Evolutionary conservation across 2,888 invertebrate genomes (phyloP), one percentile per base, ranked within the genome.

Genomic region (Cylloceria caligata): DNA sequence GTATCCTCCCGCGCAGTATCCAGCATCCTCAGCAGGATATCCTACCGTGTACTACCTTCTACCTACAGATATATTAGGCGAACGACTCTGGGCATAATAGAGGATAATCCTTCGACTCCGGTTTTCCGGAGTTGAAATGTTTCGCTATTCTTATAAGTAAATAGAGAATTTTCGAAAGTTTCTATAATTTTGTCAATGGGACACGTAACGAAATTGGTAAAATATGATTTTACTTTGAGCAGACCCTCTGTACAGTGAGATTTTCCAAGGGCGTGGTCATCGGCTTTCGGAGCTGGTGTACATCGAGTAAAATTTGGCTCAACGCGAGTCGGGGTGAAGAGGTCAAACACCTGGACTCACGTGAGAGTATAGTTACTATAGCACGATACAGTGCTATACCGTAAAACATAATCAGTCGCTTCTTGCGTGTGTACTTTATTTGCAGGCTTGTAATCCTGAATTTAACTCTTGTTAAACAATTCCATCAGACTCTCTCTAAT

Each of bases 1-100:
- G 72, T 81, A 85, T 85, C 83, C 80, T 76, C 62, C 62, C 80
- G 76, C 67, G 72, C 47, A 30, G 72, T 34, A 64, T 64, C 55
- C 72, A 39, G 68, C 80, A 76, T 80, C 76, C 76, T 72, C 82
- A 52, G 67, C 75, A 60, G 79, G 75, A 75, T 75, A 52, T 34
- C 42, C 13, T 21, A 27, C 36, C 24, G 34, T 34, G 34, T 49
- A 67, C 45, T 42, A 34, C 9, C 30, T 30, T 73, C 47, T 24
- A 49, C n/a, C 47, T 52, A 74, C 36, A 65, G 27, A 65, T 49
- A 64, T 65, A 30, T 30, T 16, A 36, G 16, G 19, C 9, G 16
- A 2, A 19, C 7, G 34, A 42, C 30, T 34, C n/a, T 13, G 69
- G 27, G 30, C 13, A 19, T 57, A 57, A 57, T 42, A n/a, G 21